These are phyloP conservation scores for Suricata suricatta DNA, from an alignment of 2,113 vertebrate genomes.

Conservation along the genomic window DNA sequence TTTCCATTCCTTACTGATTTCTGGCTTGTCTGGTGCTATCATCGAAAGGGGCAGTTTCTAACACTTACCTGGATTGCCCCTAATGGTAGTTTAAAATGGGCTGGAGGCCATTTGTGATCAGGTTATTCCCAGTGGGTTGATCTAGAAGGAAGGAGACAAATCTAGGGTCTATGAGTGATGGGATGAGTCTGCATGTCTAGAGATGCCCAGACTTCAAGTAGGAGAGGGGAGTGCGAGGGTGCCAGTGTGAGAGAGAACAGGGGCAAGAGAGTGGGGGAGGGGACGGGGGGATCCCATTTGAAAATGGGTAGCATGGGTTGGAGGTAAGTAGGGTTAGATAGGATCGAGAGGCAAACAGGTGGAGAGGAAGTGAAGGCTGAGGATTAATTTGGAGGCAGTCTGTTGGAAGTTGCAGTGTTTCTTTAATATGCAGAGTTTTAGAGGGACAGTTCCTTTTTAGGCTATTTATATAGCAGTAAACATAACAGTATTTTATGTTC, in stretches of 20 bases:
- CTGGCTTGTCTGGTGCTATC: neutral
- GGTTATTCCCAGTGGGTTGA: neutral
- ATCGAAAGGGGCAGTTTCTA: neutral
- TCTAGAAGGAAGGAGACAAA: neutral
- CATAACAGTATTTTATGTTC: slow-evolving; percentile 25
- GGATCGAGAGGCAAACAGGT: neutral
- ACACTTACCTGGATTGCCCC: neutral
- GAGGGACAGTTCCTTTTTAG: neutral
- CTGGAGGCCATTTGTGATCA: neutral
- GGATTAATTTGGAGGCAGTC: neutral
- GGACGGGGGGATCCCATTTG: neutral
- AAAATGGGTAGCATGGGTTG: neutral
- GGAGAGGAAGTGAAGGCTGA: neutral
- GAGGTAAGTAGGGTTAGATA: neutral
- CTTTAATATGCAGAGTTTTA: neutral
- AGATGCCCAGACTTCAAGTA: neutral
- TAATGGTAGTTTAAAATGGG: neutral
- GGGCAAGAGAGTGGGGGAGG: neutral
- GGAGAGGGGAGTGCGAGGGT: neutral
- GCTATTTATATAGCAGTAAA: slow-evolving; percentile 1
- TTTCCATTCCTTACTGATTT: neutral
- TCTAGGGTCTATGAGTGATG: neutral
- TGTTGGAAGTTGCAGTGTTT: neutral
- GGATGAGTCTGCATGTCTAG: neutral
- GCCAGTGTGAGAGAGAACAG: neutral